Conservation (phyloP, 2,797 vertebrate species). For the Pseudochirops corinnae region DNA sequence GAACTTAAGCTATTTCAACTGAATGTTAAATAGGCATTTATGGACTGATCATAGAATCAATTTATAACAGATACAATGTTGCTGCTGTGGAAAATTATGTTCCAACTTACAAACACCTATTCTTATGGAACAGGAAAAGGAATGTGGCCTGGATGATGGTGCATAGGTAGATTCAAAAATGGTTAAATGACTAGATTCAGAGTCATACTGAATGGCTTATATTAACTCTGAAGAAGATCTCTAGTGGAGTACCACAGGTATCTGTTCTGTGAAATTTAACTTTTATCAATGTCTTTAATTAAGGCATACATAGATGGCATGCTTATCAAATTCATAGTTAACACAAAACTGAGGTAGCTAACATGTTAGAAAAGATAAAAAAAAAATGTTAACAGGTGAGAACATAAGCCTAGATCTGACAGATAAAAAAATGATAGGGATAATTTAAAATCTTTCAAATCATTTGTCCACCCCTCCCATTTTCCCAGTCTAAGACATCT, state of each 20-base stretch:
- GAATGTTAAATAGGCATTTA: not conserved
- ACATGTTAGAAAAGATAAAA: rapidly evolving
- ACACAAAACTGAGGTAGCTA: not conserved
- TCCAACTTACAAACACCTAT: not conserved
- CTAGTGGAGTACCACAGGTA: not conserved
- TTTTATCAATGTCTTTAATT: not conserved
- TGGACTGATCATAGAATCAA: not conserved
- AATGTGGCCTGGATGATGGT: not conserved
- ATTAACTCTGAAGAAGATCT: not conserved
- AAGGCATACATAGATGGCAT: not conserved
- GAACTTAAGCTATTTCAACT: not conserved
- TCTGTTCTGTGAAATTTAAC: not conserved
- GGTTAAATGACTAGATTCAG: no score
- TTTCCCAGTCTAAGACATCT: not conserved
- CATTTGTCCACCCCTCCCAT: not conserved
- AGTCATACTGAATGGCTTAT: not conserved
- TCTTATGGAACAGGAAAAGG: not conserved
- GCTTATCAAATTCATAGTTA: not conserved
- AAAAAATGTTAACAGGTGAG: not conserved
- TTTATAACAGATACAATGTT: not conserved
- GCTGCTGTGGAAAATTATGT: not conserved
- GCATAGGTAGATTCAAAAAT: not conserved
- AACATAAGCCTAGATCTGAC: not conserved
- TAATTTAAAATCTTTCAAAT: not conserved
- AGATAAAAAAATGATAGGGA: not conserved